Conservation (phyloP, 2,797 vertebrate species). For the Natrix natrix region DNA sequence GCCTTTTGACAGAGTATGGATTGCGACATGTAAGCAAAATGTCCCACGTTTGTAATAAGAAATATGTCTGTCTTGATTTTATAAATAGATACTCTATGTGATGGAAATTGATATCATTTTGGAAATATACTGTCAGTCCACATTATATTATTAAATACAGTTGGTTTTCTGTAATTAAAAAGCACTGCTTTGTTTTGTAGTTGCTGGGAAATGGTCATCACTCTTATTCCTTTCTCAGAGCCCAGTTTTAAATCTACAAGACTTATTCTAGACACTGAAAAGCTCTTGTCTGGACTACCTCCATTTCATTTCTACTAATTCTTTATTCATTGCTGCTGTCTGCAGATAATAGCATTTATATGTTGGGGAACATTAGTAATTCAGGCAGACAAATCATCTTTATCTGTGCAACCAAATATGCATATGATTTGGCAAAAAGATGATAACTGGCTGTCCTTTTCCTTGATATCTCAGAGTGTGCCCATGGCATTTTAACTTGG, state of each 20-base stretch:
- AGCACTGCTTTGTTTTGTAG: background rate
- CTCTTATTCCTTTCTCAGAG: background rate
- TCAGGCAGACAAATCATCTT: background rate
- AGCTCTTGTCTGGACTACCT: background rate
- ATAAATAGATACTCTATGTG: background rate
- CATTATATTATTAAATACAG: background rate
- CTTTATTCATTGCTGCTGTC: background rate
- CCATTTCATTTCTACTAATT: background rate
- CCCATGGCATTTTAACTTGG: background rate
- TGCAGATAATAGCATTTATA: background rate
- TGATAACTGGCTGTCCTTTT: background rate
- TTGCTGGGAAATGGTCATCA: slow-evolving; percentile 1
- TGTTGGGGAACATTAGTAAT: background rate
- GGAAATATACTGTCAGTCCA: background rate
- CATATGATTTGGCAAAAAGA: background rate
- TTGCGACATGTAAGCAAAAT: background rate
- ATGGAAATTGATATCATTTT: background rate
- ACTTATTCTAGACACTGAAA: background rate
- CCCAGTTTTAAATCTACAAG: background rate
- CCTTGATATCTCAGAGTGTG: background rate
- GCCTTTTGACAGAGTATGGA: background rate
- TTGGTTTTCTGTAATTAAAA: background rate
- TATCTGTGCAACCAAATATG: background rate
- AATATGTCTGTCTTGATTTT: slow-evolving; percentile 15
- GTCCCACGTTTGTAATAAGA: background rate